A percentile compares a stretch with the other conserved stretches of the same genome.
Conservation (phyloP, 2,888 invertebrate species). For the Eurytoma californica region DNA sequence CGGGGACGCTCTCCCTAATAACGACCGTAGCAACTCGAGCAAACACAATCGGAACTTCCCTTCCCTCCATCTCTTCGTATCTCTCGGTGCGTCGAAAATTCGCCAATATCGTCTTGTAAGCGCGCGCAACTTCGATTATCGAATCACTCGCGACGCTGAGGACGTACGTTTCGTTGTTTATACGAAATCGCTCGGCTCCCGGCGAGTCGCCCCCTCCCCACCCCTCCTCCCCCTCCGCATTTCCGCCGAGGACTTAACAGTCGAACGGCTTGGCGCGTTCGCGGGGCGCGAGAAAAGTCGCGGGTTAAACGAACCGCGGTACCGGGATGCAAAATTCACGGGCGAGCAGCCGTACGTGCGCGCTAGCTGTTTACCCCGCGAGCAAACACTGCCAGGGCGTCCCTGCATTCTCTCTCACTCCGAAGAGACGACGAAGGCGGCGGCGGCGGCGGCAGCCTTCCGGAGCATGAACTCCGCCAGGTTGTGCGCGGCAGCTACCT, state of each 20-base stretch:
- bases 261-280: conserved; percentile 32
- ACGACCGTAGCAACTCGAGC: neutral
- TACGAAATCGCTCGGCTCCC: neutral
- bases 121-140: conserved; percentile 28
- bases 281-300: conserved; percentile 36
- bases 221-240: neutral
- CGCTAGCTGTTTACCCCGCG: conserved; percentile 10
- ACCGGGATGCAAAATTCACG: conserved; percentile 54
- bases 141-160: conserved; percentile 7
- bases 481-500: neutral
- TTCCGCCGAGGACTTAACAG: conserved; percentile 24
- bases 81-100: neutral
- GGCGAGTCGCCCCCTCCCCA: neutral
- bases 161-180: neutral
- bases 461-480: neutral
- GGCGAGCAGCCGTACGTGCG: conserved; percentile 22
- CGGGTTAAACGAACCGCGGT: conserved; percentile 64
- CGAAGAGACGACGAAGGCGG: conserved; percentile 30
- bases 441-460: neutral
- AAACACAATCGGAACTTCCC: neutral
- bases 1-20: no score
- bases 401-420: neutral
- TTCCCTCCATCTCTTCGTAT: neutral
- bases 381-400: conserved; percentile 35
- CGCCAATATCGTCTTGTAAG: conserved; percentile 4